Percentiles rank a stretch among this genome's conserved stretches.
phyloP scores from a whole-genome alignment of 64 coral and sea anemone species.

The Cladopsammia gracilis region DNA sequence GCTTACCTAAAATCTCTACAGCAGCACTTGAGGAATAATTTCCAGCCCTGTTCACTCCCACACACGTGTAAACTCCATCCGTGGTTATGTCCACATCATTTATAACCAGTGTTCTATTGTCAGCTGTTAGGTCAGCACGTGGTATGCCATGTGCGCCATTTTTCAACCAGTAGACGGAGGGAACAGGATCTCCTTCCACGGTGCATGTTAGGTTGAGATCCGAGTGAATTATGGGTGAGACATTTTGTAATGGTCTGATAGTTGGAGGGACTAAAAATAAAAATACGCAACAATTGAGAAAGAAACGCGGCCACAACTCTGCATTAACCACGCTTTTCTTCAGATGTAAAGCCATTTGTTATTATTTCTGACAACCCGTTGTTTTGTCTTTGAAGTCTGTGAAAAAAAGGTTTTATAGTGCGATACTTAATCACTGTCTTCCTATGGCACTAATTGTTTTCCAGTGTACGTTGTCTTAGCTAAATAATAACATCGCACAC shows the following conservation, averaged over 20 bases:
- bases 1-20: neutral
- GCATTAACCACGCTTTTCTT: no score
- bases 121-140: neutral
- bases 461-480: no score
- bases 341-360: no score
- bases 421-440: no score
- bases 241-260: neutral
- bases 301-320: no score
- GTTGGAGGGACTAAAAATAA: neutral
- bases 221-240: neutral
- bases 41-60: conserved; percentile 23
- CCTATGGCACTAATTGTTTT: no score
- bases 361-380: no score
- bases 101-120: conserved; percentile 6
- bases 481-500: no score
- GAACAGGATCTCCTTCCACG: conserved; percentile 14
- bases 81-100: neutral
- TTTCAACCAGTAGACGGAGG: conserved; percentile 32
- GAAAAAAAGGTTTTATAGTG: no score
- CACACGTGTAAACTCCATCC: conserved; percentile 19
- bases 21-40: conserved; percentile 2
- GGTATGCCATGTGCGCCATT: neutral
- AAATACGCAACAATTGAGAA: no score
- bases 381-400: no score
- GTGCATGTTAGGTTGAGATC: conserved; percentile 8